Base-by-base conservation (phyloP, 2,797 vertebrate genomes). In the Pseudochromis fuscus region DNA sequence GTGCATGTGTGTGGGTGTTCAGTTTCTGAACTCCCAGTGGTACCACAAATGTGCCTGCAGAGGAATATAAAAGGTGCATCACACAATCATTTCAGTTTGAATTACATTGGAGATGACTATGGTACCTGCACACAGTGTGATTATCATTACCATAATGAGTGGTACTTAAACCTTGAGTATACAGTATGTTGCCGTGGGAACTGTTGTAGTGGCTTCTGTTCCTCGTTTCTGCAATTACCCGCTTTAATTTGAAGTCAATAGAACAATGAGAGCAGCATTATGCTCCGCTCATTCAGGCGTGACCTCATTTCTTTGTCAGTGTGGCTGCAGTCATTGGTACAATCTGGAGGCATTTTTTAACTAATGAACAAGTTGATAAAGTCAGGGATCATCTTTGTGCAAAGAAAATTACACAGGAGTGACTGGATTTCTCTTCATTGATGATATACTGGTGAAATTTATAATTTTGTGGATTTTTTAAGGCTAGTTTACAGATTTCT, bases 161-260 rank as follows among this genome's bases (percentile, higher is more conserved):
- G 33, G 6, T 28, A 16, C 49, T 25, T 45, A 10, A 19, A 61
- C 24, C 35, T 52, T 12, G 31, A 67, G 28, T 51, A 1, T 19
- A 10, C 40, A 19, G 40, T 24, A 12, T 35, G 40, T 67, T 81
- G 30, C 57, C 7, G 15, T 58, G 52, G 67, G 12, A 72, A 59
- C 72, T 33, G 31, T 19, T 55, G 24, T n/a, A 13, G 16, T 1
- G 12, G 11, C 31, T 25, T 27, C 31, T 2, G 15, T 42, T 58
- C 10, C 18, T 33, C 11, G 33, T 45, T 28, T 58, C 21, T 58
- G 21, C 12, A 58, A 19, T 24, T 30, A n/a, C 2, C 10, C 38
- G 4, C 6, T 27, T 46, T 27, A 31, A 69, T 45, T 18, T 46
- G 13, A 42, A 40, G 40, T 33, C 21, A 33, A 4, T 4, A 11